Base-by-base conservation (phyloP, 2,888 invertebrate genomes). In the Carcina quercana region DNA sequence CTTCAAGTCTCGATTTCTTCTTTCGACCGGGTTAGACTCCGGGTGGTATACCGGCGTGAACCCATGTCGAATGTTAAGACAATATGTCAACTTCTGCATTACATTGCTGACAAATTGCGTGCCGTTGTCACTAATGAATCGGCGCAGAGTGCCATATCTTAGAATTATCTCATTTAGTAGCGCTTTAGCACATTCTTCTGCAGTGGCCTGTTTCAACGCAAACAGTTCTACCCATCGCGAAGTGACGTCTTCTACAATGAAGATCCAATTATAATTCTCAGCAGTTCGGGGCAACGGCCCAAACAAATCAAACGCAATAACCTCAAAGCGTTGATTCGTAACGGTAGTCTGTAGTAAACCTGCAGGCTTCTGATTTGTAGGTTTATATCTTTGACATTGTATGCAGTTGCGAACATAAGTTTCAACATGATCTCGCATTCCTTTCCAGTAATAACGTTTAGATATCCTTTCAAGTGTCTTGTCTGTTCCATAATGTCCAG, bases 11-110 rank as follows among this genome's bases (percentile, higher is more conserved):
- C 68, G 35, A 26, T 58, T 58, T 20, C 43, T 40, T 1, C 60
- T 32, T 32, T 63, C 61, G 0, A 51, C 59, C 0, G 59, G 64
- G 28, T 63, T 62, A 0, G 53, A 45, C 15, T 55, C 45, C 0
- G 59, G 59, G 21, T 64, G 56, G 33, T 63, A 59, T 0, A 54
- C 40, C 2, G 59, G 53, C 5, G 42, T 51, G 4, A 53, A 34
- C 5, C 15, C 27, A 2, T 45, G 42, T 6, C 40, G 35, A n/a
- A 45, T 37, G 1, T 25, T 34, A 2, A 43, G 28, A 4, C 37
- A 15, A 14, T 24, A 35, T 21, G 30, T 32, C 7, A 24, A 17
- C 13, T 44, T 30, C 15, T 47, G 44, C 47, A 50, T 47, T 1
- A 42, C 37, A 2, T 35, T 43, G 7, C 37, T 33, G 4, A 47